These are phyloP conservation scores for Chrysodeixis includens DNA, from an alignment of 2,888 invertebrate genomes.

Conservation along the genomic window DNA sequence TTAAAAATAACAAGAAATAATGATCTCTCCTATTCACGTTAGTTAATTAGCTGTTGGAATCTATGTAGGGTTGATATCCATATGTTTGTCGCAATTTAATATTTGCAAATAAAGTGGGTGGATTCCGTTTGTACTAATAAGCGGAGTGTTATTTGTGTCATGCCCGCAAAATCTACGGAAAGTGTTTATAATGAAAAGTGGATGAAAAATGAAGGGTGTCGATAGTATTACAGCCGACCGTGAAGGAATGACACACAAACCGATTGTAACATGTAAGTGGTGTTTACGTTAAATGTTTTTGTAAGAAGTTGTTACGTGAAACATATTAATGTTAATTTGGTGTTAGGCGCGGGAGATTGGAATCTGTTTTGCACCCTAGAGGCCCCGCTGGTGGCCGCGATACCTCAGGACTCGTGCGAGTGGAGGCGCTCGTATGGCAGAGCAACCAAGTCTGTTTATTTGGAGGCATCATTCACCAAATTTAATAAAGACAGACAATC, in stretches of 20 bases:
- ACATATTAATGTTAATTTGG: slow-evolving; percentile 37
- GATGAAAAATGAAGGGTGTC: slow-evolving; percentile 90
- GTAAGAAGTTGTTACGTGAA: slow-evolving; percentile 23
- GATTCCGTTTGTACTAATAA: slow-evolving; percentile 69
- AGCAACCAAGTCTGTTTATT: slow-evolving; percentile 94
- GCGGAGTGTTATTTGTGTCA: slow-evolving; percentile 80
- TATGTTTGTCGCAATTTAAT: slow-evolving; percentile 42
- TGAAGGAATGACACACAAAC: slow-evolving; percentile 91
- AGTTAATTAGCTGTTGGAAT: slow-evolving; percentile 32
- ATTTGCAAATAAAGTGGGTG: slow-evolving; percentile 79
- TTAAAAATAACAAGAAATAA: slow-evolving; percentile 57
- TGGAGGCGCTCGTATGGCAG: slow-evolving; percentile 97
- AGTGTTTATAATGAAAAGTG: slow-evolving; percentile 79
- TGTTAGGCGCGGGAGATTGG: slow-evolving; percentile 95
- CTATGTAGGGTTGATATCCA: slow-evolving; percentile 19
- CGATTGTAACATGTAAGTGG: slow-evolving; percentile 93
- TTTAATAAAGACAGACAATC: slow-evolving; percentile 93
- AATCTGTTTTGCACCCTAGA: slow-evolving; percentile 95
- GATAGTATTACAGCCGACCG: slow-evolving; percentile 83
- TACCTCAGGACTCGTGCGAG: slow-evolving; percentile 96
- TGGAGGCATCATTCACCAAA: slow-evolving; percentile 94
- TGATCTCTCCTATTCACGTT: slow-evolving; percentile 34
- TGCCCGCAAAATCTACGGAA: slow-evolving; percentile 77
- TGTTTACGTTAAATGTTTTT: slow-evolving; percentile 25
- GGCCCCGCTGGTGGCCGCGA: slow-evolving; percentile 92